Conservation (phyloP, 2,888 invertebrate species). For the Conistra vaccinii region DNA sequence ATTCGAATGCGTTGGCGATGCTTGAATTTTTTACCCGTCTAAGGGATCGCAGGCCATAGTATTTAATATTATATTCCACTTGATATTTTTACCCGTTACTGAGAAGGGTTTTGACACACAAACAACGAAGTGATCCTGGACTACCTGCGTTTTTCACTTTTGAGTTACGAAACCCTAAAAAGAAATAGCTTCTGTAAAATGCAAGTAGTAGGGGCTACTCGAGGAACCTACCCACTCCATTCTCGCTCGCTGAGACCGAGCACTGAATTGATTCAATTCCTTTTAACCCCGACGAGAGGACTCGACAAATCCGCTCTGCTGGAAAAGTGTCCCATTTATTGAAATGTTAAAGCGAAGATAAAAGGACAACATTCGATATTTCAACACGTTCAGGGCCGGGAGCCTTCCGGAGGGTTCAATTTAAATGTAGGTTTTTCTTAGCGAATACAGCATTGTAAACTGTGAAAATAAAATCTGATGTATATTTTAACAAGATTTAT, state of each 20-base stretch:
- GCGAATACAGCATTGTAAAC: too few species aligned
- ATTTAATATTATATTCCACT: too few species aligned
- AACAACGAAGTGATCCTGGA: neutral
- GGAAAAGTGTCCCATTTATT: slow-evolving; percentile 76
- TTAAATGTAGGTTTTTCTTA: too few species aligned
- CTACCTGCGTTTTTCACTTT: neutral
- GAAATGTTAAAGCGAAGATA: slow-evolving; percentile 33
- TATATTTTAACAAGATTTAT: too few species aligned
- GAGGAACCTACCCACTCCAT: slow-evolving; percentile 66
- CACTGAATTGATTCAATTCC: slow-evolving; percentile 87
- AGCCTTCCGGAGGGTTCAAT: too few species aligned
- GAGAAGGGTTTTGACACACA: neutral
- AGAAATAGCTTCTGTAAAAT: neutral
- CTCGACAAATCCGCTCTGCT: slow-evolving; percentile 78
- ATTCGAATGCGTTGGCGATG: neutral
- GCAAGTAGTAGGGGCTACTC: slow-evolving; percentile 56
- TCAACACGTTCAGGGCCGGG: too few species aligned
- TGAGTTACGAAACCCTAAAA: neutral
- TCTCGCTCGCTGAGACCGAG: slow-evolving; percentile 63
- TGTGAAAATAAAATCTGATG: too few species aligned
- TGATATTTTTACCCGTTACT: neutral
- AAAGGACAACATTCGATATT: slow-evolving; percentile 2
- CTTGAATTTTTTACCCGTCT: neutral
- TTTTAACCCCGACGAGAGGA: slow-evolving; percentile 74
- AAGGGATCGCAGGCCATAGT: too few species aligned